Base-by-base conservation (phyloP, 2,797 vertebrate species). In the Sylvia borin region DNA sequence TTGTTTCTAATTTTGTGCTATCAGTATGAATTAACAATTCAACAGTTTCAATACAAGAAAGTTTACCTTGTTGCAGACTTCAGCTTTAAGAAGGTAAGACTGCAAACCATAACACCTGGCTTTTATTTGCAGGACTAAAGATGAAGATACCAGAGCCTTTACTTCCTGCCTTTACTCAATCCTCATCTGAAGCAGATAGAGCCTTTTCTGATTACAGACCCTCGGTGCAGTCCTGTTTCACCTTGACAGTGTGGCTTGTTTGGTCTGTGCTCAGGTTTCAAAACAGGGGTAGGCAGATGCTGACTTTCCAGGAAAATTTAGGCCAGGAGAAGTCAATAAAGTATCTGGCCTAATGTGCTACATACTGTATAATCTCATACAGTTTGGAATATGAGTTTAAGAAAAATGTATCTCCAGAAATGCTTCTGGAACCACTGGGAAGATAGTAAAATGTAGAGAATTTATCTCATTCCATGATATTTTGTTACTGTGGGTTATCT, bases 291-390 rank as follows among this genome's bases (percentile, higher is more conserved):
- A 47, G 86, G 58, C 85, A 94, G 93, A 90, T 75, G 32, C 62
- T 93, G 75, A 58, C 18, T 92, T 94, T 74, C 88, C 70, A 16
- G 51, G 51, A 82, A 93, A 91, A 75, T 90, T 70, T 86, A 54
- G 55, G 85, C 62, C 62, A 76, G 87, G 67, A 79, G 21, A 81
- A 91, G 90, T 85, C 70, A 94, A 58, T 94, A 91, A 75, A 5
- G 6, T 76, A 64, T 88, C 79, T 70, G 64, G 70, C 79, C 66
- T 60, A 79, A 72, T 20, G 3, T 62, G 29, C 45, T 74, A 31
- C 40, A 2, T 48, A 3, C 40, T 27, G 5, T 51, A 19, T 72
- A 62, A 91, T 75, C 36, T 65, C 40, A 38, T 58, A 22, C 51
- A 78, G 66, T 34, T 83, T 83, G 47, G 58, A 83, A 62, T 17